Conservation (phyloP, 2,888 invertebrate genomes). For the Melinaea marsaeus region DNA sequence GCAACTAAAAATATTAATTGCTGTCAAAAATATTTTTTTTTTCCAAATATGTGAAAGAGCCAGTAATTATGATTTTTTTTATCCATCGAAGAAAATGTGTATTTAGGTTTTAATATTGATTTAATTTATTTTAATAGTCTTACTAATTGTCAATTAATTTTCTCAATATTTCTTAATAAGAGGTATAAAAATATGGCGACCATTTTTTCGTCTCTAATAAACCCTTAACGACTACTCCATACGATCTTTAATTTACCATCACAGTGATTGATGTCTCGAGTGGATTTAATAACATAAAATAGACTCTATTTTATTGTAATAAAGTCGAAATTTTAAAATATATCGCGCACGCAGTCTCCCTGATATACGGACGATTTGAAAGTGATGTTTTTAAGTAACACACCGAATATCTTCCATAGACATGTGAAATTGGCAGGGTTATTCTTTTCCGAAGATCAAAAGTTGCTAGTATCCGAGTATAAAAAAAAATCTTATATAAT, state of each 20-base stretch:
- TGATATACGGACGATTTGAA: conserved; percentile 23
- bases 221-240: background rate
- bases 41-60: no score
- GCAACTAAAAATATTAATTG: no score
- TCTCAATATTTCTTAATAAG: no score
- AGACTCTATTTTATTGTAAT: background rate
- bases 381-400: conserved; percentile 17
- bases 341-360: conserved; percentile 10
- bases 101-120: no score
- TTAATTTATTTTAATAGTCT: no score
- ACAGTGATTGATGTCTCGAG: conserved; percentile 29
- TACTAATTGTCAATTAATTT: no score
- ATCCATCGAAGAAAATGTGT: no score
- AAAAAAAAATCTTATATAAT: conserved; percentile 9
- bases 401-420: conserved; percentile 13
- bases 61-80: no score
- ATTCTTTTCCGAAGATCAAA: conserved; percentile 19
- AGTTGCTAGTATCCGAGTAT: conserved; percentile 17
- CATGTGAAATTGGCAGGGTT: conserved; percentile 27
- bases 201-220: no score
- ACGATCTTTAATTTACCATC: conserved; percentile 8
- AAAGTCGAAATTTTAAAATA: conserved; percentile 11
- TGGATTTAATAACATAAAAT: background rate
- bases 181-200: no score
- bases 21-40: no score